phyloP scores from a whole-genome alignment of 2,797 vertebrate genomes.

The Platalea minor region DNA sequence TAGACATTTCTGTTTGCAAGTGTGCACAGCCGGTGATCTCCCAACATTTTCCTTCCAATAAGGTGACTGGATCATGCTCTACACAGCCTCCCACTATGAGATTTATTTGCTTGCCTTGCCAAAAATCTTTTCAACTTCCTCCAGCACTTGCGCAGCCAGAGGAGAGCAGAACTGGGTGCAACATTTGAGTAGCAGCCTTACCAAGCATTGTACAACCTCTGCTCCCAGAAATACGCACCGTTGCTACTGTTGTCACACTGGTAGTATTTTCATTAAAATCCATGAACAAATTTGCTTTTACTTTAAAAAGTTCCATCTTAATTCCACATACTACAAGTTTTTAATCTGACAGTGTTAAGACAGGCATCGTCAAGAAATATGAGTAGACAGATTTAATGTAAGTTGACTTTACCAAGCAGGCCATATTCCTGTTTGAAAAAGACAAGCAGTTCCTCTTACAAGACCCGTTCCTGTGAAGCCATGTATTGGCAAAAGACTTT shows the following conservation, averaged over 20 bases:
- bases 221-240: accelerated
- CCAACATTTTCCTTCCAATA: not conserved
- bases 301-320: not conserved
- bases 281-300: not conserved
- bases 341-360: not conserved
- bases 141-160: not conserved
- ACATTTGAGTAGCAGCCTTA: not conserved
- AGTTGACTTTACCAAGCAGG: not conserved
- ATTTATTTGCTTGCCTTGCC: not conserved
- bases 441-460: not conserved
- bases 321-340: not conserved
- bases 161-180: not conserved
- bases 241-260: not conserved
- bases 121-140: not conserved
- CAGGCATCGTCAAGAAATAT: accelerated
- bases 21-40: not conserved
- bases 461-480: not conserved
- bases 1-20: not conserved
- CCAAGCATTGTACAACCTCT: accelerated
- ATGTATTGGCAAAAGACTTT: not conserved
- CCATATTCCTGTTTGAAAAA: not conserved
- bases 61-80: not conserved
- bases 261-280: not conserved
- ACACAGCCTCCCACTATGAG: not conserved
- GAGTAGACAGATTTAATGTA: not conserved